Percentiles rank a stretch among this genome's conserved stretches.
Conservation (phyloP, 2,888 invertebrate genomes). For the Yponomeuta evonymella region DNA sequence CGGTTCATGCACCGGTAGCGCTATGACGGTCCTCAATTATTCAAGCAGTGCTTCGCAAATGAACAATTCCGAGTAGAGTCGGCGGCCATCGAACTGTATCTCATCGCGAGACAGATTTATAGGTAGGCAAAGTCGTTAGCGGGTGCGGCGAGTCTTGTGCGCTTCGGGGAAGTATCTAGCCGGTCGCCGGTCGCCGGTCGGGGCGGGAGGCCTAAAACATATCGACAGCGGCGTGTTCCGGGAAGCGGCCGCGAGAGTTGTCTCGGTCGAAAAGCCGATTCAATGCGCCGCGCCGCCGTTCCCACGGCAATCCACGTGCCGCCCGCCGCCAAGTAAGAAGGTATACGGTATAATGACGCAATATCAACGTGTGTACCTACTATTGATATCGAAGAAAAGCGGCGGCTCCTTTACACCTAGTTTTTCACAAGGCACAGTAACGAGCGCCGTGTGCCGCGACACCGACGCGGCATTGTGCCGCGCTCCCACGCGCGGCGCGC, state of each 20-base stretch:
- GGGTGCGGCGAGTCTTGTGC: constrained; percentile 13
- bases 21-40: too few species aligned
- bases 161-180: neutral
- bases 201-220: constrained; percentile 7
- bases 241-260: constrained; percentile 6
- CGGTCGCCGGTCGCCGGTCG: neutral
- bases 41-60: constrained; percentile 4
- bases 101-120: constrained; percentile 51
- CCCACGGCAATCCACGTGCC: constrained; percentile 15
- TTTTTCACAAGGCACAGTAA: too few species aligned
- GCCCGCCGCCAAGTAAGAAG: constrained; percentile 4
- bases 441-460: too few species aligned
- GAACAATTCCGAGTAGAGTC: neutral
- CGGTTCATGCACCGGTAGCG: too few species aligned
- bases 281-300: constrained; percentile 20
- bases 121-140: constrained; percentile 33
- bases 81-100: constrained; percentile 37
- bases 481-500: too few species aligned
- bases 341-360: too few species aligned
- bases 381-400: too few species aligned
- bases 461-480: too few species aligned
- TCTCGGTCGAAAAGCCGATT: neutral
- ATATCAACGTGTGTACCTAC: too few species aligned
- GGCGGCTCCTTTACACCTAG: too few species aligned
- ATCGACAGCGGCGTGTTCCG: constrained; percentile 4